These are phyloP conservation scores for Leontopithecus rosalia DNA, from an alignment of 2,797 vertebrate genomes.

Conservation along the genomic window DNA sequence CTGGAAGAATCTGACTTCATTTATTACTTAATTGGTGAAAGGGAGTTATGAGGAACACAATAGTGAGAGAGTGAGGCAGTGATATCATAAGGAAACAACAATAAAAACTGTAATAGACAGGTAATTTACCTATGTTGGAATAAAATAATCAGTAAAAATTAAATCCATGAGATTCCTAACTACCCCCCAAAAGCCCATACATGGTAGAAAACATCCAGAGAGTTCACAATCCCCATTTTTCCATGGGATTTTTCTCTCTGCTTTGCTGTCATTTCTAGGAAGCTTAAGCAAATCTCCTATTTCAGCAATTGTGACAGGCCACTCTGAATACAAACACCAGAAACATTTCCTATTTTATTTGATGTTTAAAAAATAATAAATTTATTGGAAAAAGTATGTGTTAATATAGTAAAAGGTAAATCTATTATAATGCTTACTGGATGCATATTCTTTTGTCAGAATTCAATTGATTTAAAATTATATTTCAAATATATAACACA, in stretches of 20 bases:
- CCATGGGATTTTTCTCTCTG: background rate
- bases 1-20: background rate
- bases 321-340: background rate
- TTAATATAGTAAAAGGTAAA: background rate
- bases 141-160: background rate
- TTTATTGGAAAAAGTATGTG: background rate
- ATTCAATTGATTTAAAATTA: background rate
- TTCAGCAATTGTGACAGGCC: background rate
- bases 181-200: background rate
- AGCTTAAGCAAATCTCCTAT: background rate
- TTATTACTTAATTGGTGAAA: background rate
- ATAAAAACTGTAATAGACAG: background rate
- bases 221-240: background rate
- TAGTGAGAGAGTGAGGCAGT: background rate
- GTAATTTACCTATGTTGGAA: background rate
- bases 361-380: background rate
- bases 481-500: background rate
- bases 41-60: background rate
- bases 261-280: background rate
- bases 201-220: background rate
- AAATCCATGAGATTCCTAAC: background rate
- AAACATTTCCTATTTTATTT: background rate
- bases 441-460: background rate
- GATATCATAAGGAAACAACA: background rate
- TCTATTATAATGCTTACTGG: background rate